Evolutionary conservation across 2,797 vertebrate genomes (phyloP), one percentile per base, ranked within the genome.

Genomic region (Nyctalus aviator): DNA sequence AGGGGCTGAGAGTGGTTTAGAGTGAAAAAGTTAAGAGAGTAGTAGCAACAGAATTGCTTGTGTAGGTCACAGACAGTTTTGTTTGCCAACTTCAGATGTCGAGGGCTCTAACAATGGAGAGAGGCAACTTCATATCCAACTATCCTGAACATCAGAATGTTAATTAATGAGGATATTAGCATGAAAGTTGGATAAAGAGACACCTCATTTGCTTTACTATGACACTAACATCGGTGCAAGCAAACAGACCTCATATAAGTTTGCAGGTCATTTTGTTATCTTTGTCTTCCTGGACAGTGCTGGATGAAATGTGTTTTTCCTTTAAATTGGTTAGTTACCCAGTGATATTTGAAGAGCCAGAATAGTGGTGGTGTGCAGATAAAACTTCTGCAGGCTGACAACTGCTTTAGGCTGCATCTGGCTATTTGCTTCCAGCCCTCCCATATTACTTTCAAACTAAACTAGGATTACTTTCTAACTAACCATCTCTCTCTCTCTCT

Each of bases 391-490:
- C 32, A 78, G 35, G 27, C 73, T 73, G 71, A 55, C 23, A n/a
- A 23, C 15, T 69, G 71, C 44, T 92, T 68, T 59, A 86, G 59
- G 53, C 4, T 57, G 64, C 3, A 18, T 72, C 11, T 62, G 10
- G 27, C 41, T 81, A 11, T 62, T 81, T 68, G 14, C 41, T 90
- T 89, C 62, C 21, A 44, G 59, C 66, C 35, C 14, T 64, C 30
- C 14, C 30, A 23, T 4, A 17, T 84, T 66, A 44, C 71, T 84
- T 91, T 90, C 21, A 64, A 57, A 57, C 23, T 69, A 57, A 69
- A 93, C 37, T 81, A 82, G 32, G 87, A 82, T 72, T 75, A 55
- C n/a, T 76, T 90, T 77, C 48, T 23, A 46, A 30, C 93, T 77
- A 44, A 2, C 27, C 27, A 3, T 30, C 13, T 59, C 21, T 44